Evolutionary conservation across 1,140 invertebrate species (phyloP).

Genomic region (Drosophila prosaltans): DNA sequence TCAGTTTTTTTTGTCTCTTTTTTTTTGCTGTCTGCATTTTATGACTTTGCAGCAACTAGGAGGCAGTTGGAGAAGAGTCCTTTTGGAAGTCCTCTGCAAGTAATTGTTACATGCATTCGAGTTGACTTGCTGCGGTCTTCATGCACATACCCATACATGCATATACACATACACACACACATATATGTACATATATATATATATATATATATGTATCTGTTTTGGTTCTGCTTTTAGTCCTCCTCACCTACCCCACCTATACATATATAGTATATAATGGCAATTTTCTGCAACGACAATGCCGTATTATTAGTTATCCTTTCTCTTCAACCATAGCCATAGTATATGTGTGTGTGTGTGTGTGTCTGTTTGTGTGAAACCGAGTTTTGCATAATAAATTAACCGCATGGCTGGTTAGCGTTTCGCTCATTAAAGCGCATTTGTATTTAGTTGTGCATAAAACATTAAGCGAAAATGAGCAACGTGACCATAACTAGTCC

Average conservation of each 20-base stretch:
- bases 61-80: constrained; percentile 22
- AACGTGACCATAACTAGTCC: constrained; percentile 57
- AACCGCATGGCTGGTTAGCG: constrained; percentile 62
- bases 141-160: not conserved
- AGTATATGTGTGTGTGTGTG: constrained; percentile 4
- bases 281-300: constrained; percentile 61
- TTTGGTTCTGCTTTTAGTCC: not conserved
- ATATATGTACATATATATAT: not conserved
- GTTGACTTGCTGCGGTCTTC: constrained; percentile 52
- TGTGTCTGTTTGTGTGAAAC: constrained; percentile 33
- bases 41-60: constrained; percentile 33
- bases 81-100: constrained; percentile 35
- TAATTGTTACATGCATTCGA: constrained; percentile 72
- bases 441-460: constrained; percentile 80
- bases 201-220: constrained; percentile 21
- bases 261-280: constrained; percentile 23
- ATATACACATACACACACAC: too few relatives aligned
- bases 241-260: not conserved
- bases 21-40: constrained; percentile 56
- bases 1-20: constrained; percentile 34
- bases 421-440: constrained; percentile 74
- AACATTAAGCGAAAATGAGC: constrained; percentile 78
- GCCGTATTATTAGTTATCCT: constrained; percentile 66
- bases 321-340: not conserved
- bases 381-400: constrained; percentile 78